These are phyloP conservation scores for Gymnorhina tibicen DNA, from an alignment of 2,113 vertebrate genomes.

Conservation along the genomic window DNA sequence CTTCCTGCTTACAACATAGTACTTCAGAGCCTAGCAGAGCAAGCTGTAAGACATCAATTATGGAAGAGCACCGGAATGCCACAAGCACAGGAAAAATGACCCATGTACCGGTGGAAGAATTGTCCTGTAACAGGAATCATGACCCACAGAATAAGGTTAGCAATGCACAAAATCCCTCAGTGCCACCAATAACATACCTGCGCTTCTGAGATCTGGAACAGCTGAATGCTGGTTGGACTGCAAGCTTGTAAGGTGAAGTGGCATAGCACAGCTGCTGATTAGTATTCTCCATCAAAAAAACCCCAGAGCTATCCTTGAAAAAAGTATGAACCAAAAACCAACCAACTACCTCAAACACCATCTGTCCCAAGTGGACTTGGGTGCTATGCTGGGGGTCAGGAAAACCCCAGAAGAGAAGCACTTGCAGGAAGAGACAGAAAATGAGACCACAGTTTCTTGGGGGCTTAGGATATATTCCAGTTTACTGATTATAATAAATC, in stretches of 20 bases:
- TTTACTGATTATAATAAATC: neutral
- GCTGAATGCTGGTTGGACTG: neutral
- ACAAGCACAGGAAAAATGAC: neutral
- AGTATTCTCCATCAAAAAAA: neutral
- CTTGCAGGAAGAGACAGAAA: neutral
- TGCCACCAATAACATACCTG: neutral
- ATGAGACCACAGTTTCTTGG: neutral
- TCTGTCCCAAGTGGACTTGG: neutral
- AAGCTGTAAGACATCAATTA: neutral
- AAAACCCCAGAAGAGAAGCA: neutral
- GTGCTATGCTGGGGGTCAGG: neutral
- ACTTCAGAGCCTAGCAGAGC: neutral
- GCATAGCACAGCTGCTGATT: neutral
- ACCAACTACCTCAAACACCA: neutral
- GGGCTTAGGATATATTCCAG: neutral
- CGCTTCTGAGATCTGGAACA: neutral
- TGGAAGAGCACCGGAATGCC: accelerated
- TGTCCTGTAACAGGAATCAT: accelerated
- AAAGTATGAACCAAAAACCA: neutral
- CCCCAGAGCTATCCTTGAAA: neutral
- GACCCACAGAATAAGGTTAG: neutral
- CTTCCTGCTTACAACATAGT: neutral
- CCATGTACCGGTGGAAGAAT: neutral
- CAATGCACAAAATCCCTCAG: neutral
- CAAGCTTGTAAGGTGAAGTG: neutral